Conservation (phyloP, 2,888 invertebrate species). For the Ctenicera cuprea region DNA sequence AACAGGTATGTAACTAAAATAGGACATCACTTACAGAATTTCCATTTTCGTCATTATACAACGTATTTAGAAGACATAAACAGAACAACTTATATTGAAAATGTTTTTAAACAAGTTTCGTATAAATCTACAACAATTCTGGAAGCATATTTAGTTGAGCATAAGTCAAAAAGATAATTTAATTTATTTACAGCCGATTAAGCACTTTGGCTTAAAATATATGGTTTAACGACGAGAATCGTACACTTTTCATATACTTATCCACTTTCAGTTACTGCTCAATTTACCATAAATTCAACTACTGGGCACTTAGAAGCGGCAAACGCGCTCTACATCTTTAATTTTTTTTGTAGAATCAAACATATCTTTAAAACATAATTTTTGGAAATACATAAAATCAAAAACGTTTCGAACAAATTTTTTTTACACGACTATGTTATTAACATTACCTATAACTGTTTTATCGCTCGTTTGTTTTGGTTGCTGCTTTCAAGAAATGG, state of each 20-base stretch:
- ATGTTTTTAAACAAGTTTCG: too few relatives aligned
- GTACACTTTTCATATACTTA: constrained; percentile 39
- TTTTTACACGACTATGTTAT: background rate
- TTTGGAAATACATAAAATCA: too few relatives aligned
- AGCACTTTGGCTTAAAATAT: constrained; percentile 5
- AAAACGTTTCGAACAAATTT: background rate
- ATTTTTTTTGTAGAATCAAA: background rate
- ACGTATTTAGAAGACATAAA: too few relatives aligned
- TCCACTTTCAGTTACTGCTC: constrained; percentile 39
- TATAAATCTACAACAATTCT: background rate
- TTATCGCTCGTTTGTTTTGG: background rate
- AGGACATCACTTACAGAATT: too few relatives aligned
- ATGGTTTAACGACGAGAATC: constrained; percentile 25
- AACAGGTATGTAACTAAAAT: too few relatives aligned
- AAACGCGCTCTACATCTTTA: background rate
- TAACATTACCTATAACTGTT: background rate
- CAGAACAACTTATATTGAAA: too few relatives aligned
- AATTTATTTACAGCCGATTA: constrained; percentile 14
- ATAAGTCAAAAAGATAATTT: background rate
- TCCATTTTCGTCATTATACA: too few relatives aligned
- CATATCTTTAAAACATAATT: background rate
- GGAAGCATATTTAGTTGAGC: background rate
- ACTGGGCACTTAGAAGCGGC: constrained; percentile 9
- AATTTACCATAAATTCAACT: constrained; percentile 36
- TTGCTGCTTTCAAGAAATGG: constrained; percentile 35